Evolutionary conservation across 2,888 invertebrate species (phyloP), one percentile per base, ranked within the genome.

Genomic region (Troilus luridus): DNA sequence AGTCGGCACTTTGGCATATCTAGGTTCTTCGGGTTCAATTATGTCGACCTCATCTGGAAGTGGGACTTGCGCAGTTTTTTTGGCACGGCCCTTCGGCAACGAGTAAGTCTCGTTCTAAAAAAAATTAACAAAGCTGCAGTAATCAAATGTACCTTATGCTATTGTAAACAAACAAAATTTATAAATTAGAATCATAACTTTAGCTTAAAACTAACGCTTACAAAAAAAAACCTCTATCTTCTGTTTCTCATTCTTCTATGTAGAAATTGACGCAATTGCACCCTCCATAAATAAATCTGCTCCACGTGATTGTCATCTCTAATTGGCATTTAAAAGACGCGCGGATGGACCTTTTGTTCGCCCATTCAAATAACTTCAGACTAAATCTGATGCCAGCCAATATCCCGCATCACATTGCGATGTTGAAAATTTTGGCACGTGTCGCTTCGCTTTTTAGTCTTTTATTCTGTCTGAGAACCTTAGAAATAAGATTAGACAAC

Each of bases 31-130:
- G 85, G 85, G 10, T 58, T 85, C 12, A 85, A 85, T 14, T 85
- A 56, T 85, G 85, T 85, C 58, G 85, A 85, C n/a, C 56, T 85
- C 56, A 85, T 85, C n/a, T 85, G 85, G 85, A 85, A 85, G 85
- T 85, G 85, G 56, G 85, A 85, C 12, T 58, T 85, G 56, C 21
- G 85, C 5, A 56, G n/a, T n/a, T 41, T 56, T 54, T 56, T 85
- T 14, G 85, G 85, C 1, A 54, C 56, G 54, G 56, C 85, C 56
- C 56, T 85, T 85, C 85, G 85, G 85, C 56, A 56, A 85, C 19
- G 7, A 54, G 85, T 85, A 85, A 85, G 85, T 85, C 7, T 54
- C 21, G 5, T 54, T 0, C 14, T 62, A 21, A 62, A 21, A n/a
- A 21, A 8, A 62, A 19, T 21, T 21, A 64, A 41, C 41, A 41